A percentile compares a stretch with the other conserved stretches of the same genome.
These are phyloP conservation scores for Agapornis canus DNA, from an alignment of 2,797 vertebrate genomes.

Conservation along the genomic window DNA sequence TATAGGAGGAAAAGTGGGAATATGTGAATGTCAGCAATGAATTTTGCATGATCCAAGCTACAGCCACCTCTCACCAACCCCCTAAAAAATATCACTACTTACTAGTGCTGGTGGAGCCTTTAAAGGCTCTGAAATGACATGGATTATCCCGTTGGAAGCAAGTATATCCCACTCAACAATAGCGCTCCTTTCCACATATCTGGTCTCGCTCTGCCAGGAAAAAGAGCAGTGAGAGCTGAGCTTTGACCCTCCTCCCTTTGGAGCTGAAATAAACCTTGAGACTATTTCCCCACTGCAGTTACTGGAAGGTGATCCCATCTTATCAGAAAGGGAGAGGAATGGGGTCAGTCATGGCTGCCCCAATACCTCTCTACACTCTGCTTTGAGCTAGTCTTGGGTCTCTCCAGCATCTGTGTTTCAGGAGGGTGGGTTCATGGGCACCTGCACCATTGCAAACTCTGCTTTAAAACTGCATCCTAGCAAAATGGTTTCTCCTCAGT, in stretches of 20 bases:
- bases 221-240: background rate
- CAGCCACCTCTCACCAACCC: background rate
- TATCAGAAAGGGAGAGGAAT: background rate
- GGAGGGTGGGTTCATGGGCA: background rate
- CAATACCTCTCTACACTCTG: background rate
- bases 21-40: background rate
- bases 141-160: slow-evolving; percentile 92
- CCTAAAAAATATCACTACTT: slow-evolving; percentile 30
- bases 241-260: background rate
- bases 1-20: background rate
- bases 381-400: background rate
- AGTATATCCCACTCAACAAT: slow-evolving; percentile 84
- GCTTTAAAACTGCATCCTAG: background rate
- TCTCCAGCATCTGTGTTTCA: background rate
- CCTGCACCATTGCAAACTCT: background rate
- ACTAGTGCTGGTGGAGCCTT: slow-evolving; percentile 81
- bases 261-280: background rate
- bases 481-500: background rate
- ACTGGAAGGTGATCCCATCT: background rate
- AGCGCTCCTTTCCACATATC: slow-evolving; percentile 85
- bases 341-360: background rate
- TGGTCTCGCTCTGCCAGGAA: slow-evolving; percentile 73
- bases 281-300: background rate
- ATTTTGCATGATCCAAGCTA: background rate
- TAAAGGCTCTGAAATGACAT: slow-evolving; percentile 87